Percentiles rank a stretch among this genome's conserved stretches.
phyloP scores from a whole-genome alignment of 1,140 invertebrate genomes.

The Conopomorpha cramerella region DNA sequence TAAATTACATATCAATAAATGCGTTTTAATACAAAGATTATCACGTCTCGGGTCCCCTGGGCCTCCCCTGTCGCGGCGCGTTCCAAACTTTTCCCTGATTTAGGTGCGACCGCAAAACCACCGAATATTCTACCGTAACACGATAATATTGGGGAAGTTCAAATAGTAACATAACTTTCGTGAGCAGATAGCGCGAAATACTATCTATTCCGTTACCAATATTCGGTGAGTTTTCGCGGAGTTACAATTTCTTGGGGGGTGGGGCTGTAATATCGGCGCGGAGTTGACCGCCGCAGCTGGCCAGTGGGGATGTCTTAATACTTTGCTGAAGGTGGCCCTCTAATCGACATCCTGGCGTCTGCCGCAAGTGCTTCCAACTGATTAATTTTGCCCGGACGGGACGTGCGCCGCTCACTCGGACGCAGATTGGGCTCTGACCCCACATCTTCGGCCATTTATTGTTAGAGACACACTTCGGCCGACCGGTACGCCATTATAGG shows the following conservation, averaged over 20 bases:
- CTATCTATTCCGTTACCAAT: no score
- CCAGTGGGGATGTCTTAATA: slow-evolving; percentile 52
- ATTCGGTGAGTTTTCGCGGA: slow-evolving; percentile 31
- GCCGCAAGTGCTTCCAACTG: slow-evolving; percentile 56
- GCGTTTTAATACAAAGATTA: no score
- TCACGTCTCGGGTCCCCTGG: no score
- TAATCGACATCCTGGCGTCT: slow-evolving; percentile 52
- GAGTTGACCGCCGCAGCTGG: slow-evolving; percentile 40
- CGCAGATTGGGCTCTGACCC: slow-evolving; percentile 29
- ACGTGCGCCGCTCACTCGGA: not conserved
- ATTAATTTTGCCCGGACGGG: no score
- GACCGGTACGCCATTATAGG: slow-evolving; percentile 31
- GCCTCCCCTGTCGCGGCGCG: no score
- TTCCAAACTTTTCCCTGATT: no score
- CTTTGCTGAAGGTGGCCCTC: slow-evolving; percentile 50
- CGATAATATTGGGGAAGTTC: no score
- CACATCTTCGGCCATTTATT: slow-evolving; percentile 36
- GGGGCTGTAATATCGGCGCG: slow-evolving; percentile 42
- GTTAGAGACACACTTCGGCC: slow-evolving; percentile 28
- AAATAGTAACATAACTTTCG: no score
- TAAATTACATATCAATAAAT: no score
- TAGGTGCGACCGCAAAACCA: no score
- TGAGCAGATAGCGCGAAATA: no score
- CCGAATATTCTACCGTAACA: no score
- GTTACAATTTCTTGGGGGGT: slow-evolving; percentile 39